Conservation (phyloP, 2,888 invertebrate species). For the Euplagia quadripunctaria region DNA sequence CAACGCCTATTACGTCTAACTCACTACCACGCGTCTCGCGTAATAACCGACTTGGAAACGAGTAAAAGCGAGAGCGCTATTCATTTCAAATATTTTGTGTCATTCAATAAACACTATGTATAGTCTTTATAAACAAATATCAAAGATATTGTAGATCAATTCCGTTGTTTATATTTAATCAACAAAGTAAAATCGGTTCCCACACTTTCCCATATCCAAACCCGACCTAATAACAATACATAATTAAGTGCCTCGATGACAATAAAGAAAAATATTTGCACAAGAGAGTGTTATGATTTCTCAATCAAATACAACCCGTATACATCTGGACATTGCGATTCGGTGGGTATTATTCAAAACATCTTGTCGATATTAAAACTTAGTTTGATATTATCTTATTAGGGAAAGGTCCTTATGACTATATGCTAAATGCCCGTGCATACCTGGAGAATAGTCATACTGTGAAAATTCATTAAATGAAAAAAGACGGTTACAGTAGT, state of each 20-base stretch:
- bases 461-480: not conserved
- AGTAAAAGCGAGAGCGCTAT: constrained; percentile 80
- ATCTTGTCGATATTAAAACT: constrained; percentile 53
- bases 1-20: constrained; percentile 79
- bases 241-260: constrained; percentile 60
- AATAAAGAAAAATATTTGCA: constrained; percentile 76
- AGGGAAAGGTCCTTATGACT: not conserved
- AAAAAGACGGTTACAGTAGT: no score
- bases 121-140: constrained; percentile 16
- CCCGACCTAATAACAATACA: constrained; percentile 63
- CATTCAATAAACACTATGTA: constrained; percentile 36
- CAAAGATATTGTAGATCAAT: constrained; percentile 30
- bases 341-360: constrained; percentile 67
- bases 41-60: constrained; percentile 63
- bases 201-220: constrained; percentile 66
- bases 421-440: not conserved
- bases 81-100: constrained; percentile 53
- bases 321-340: constrained; percentile 55
- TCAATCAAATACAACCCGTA: constrained; percentile 67
- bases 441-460: not conserved
- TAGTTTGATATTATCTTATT: constrained; percentile 15
- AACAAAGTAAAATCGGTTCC: constrained; percentile 50
- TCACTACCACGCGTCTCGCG: constrained; percentile 57
- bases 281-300: constrained; percentile 71
- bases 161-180: constrained; percentile 37